Evolutionary conservation across 2,888 invertebrate genomes (phyloP), one percentile per base, ranked within the genome.

Genomic region (Scaptomyza parva): DNA sequence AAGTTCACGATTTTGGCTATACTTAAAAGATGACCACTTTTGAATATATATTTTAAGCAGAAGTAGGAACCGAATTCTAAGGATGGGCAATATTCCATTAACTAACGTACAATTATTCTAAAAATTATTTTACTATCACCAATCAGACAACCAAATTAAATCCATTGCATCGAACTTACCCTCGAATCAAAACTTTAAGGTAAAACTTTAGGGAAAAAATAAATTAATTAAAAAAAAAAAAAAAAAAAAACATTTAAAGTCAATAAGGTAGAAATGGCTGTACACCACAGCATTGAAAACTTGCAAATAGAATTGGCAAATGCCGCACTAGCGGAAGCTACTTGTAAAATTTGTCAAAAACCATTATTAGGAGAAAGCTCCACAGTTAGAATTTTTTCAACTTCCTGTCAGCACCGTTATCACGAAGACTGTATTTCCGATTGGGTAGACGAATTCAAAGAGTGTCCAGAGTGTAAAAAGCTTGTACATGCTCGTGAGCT

Each of bases 121-220:
- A 33, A 33, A 33, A n/a, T 33, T n/a, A n/a, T 5, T 33, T 33
- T 33, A 11, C 33, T 33, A 33, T 33, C n/a, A n/a, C 33, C 8
- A 33, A 33, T n/a, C 12, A 33, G 12, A 33, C 33, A 33, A 33
- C 33, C n/a, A 33, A 33, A 33, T 33, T 33, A 33, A 33, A 33
- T 33, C n/a, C 33, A 33, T n/a, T 33, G 33, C 12, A 33, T 33
- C 12, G 11, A 33, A 33, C 12, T 33, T 33, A 33, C 33, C 33
- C 26, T 26, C 26, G 26, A 26, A 26, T 26, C 26, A 7, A 26
- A 26, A 26, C 26, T 26, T 26, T 26, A 26, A 26, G 26, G 26
- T 26, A 26, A 26, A 26, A 26, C 26, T 26, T 26, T 26, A 26
- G 3, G 26, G 7, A 26, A 26, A 26, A 26, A 26, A 26, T 22